Evolutionary conservation across 1,140 invertebrate genomes (phyloP).

Genomic region (Ostrea edulis): DNA sequence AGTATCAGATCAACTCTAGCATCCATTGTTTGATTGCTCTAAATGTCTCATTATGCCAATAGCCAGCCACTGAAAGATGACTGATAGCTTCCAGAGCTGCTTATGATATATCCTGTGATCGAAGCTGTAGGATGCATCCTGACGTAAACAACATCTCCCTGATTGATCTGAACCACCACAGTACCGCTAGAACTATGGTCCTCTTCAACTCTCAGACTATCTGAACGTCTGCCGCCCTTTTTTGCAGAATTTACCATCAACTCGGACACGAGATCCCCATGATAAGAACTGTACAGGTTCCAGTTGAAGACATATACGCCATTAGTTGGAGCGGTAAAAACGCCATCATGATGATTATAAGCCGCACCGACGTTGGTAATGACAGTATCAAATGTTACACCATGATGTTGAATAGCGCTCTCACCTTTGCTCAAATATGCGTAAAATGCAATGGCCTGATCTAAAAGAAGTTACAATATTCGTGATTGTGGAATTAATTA

Average conservation of each 20-base stretch:
- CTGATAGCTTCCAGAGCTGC: not conserved
- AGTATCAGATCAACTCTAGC: no score
- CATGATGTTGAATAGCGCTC: not conserved
- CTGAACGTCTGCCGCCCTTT: not conserved
- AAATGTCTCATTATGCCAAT: not conserved
- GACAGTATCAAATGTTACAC: slow-evolving; percentile 6
- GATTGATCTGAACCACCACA: not conserved
- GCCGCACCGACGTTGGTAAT: not conserved
- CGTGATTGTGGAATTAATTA: not conserved
- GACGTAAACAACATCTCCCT: not conserved
- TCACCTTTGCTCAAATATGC: not conserved
- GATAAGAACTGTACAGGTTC: not conserved
- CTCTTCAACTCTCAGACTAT: not conserved
- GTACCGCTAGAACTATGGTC: not conserved
- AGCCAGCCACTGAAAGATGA: not conserved
- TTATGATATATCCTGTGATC: not conserved
- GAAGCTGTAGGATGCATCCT: not conserved
- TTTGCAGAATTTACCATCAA: not conserved
- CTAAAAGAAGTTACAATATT: not conserved
- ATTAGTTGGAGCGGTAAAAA: slow-evolving; percentile 20
- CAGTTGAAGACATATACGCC: slow-evolving; percentile 20
- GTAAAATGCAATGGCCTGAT: slow-evolving; percentile 21
- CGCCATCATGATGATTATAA: not conserved
- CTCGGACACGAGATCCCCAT: not conserved
- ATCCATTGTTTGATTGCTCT: no score